Base-by-base conservation (phyloP, 2,888 invertebrate species). In the Patella caerulea region DNA sequence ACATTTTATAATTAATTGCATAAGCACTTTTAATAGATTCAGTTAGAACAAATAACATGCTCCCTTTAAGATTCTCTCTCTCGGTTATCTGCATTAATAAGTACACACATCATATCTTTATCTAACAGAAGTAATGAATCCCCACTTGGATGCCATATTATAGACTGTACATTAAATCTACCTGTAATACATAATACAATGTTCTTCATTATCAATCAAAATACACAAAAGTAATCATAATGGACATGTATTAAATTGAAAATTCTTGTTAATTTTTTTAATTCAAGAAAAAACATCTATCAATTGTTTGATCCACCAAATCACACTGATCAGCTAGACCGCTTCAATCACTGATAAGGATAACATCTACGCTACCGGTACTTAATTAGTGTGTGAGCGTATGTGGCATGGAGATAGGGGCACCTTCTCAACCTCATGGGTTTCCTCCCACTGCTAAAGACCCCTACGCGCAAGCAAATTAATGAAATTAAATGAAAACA, bases 21-120 rank as follows among this genome's bases (percentile, higher is more conserved):
- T 9, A 9, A 45, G 45, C 45, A 9, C 45, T 45, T 45, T 45
- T 45, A 45, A 45, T 45, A 7, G 9, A 45, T 45, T 45, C 45
- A 5, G 5, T 45, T 9, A 45, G 45, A 45, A 45, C 7, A 45
- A 45, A 45, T 45, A 45, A 45, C 14, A 59, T 59, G 17, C 5
- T 9, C 19, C 19, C 9, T 19, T 59, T 19, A 59, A 19, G 59
- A 59, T 19, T 59, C 59, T 14, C 59, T 17, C 11, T 17, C 19
- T 19, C 17, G 59, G 12, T 59, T 59, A 12, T 59, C 59, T 19
- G 59, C 59, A 17, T 59, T 59, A 59, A 59, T 59, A 9, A 59
- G 91, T 54, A 91, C 89, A 83, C 91, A 91, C 89, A 91, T 90
- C 84, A 91, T 88, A 73, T 91, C 90, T 77, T 88, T 88, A 29